Conservation (phyloP, 2,888 invertebrate genomes). For the Drosophila greeni region DNA sequence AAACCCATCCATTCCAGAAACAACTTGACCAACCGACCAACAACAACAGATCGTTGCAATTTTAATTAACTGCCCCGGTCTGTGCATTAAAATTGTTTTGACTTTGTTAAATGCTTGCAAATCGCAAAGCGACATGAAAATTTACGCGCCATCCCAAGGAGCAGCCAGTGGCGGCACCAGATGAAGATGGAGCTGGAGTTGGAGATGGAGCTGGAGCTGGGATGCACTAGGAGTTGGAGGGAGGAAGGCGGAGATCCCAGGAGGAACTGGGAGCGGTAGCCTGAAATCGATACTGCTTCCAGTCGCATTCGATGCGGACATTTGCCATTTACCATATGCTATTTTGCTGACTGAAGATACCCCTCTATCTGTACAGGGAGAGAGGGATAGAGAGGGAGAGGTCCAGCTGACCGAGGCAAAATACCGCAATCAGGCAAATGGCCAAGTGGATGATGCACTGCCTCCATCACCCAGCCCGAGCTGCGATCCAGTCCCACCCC, state of each 20-base stretch:
- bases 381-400: not conserved
- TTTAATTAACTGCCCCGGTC: slow-evolving; percentile 71
- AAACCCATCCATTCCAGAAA: slow-evolving; percentile 14
- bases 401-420: slow-evolving; percentile 40
- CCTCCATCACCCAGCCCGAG: slow-evolving; percentile 34
- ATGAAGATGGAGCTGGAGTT: slow-evolving; percentile 14
- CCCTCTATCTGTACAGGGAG: too few species aligned
- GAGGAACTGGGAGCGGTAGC: slow-evolving; percentile 42
- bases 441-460: slow-evolving; percentile 46
- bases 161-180: slow-evolving; percentile 8
- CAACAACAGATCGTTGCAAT: slow-evolving; percentile 64
- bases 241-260: slow-evolving; percentile 3
- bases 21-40: slow-evolving; percentile 39
- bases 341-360: slow-evolving; percentile 10
- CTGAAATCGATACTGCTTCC: slow-evolving; percentile 62
- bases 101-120: slow-evolving; percentile 74
- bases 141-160: slow-evolving; percentile 61
- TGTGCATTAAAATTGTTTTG: slow-evolving; percentile 73
- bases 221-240: slow-evolving; percentile 6
- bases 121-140: slow-evolving; percentile 71
- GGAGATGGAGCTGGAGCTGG: slow-evolving; percentile 11
- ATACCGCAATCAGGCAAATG: slow-evolving; percentile 71
- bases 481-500: slow-evolving; percentile 24
- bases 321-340: slow-evolving; percentile 38
- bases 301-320: slow-evolving; percentile 54